These are phyloP conservation scores for Pteropus alecto DNA, from an alignment of 2,113 vertebrate species.

Conservation along the genomic window DNA sequence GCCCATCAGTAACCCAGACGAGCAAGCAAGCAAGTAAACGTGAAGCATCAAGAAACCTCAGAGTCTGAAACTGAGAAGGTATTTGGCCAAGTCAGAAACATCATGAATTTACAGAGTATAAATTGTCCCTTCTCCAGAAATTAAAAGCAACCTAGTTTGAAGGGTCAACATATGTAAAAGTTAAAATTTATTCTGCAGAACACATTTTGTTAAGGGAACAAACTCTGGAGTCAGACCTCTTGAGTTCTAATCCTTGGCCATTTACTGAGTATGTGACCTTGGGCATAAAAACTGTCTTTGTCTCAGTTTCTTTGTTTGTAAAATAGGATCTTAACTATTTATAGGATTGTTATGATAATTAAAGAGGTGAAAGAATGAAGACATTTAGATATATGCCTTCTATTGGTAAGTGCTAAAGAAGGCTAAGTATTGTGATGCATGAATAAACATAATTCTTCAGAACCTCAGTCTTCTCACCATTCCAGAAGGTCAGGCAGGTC, in stretches of 20 bases:
- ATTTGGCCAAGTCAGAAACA: background rate
- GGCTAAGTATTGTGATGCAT: background rate
- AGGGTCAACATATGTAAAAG: background rate
- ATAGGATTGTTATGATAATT: background rate
- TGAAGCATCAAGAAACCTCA: background rate
- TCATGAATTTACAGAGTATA: background rate
- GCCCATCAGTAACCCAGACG: background rate
- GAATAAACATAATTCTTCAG: background rate
- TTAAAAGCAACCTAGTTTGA: background rate
- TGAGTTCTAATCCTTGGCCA: background rate
- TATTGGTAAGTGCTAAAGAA: background rate
- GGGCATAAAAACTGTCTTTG: background rate
- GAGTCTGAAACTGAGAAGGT: background rate
- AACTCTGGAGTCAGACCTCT: background rate
- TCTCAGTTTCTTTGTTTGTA: background rate
- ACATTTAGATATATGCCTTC: background rate
- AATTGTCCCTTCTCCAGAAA: background rate
- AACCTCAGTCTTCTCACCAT: background rate
- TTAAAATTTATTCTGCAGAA: background rate
- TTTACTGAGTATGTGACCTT: background rate
- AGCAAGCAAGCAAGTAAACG: background rate
- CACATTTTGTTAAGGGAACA: background rate
- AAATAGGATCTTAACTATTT: background rate
- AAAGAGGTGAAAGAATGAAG: background rate
- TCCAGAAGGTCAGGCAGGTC: background rate